These are phyloP conservation scores for Holacanthella duospinosa DNA, from an alignment of 2,888 invertebrate genomes.

Conservation along the genomic window DNA sequence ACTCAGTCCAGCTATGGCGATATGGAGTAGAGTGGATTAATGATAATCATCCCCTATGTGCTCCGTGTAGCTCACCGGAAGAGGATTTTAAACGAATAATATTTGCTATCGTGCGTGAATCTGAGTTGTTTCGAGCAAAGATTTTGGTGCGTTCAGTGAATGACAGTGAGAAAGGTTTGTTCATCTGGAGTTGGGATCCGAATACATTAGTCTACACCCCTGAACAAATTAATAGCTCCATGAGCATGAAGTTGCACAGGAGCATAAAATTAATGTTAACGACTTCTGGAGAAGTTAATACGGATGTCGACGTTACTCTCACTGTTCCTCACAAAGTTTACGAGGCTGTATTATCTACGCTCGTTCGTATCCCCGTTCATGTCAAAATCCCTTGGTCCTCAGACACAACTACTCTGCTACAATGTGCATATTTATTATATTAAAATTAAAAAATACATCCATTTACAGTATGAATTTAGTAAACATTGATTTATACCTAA, in stretches of 20 bases:
- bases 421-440: constrained; percentile 26
- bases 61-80: no score
- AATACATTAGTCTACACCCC: constrained; percentile 19
- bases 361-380: constrained; percentile 7
- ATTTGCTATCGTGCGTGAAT: constrained; percentile 30
- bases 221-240: constrained; percentile 13
- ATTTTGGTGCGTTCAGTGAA: constrained; percentile 22
- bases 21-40: constrained; percentile 24
- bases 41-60: background rate
- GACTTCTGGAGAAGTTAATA: background rate
- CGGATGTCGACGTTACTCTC: background rate
- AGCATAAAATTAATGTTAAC: constrained; percentile 7
- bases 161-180: constrained; percentile 13
- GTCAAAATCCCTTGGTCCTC: constrained; percentile 13
- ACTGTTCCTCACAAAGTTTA: constrained; percentile 28
- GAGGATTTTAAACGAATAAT: constrained; percentile 25
- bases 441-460: no score
- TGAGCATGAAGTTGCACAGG: background rate
- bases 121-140: constrained; percentile 18
- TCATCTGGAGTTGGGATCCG: constrained; percentile 33
- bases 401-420: constrained; percentile 15
- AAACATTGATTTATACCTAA: no score
- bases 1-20: constrained; percentile 30
- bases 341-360: constrained; percentile 15
- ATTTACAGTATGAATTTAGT: no score